Percentiles rank a stretch among this genome's conserved stretches.
These are phyloP conservation scores for Pseudopipra pipra DNA, from an alignment of 2,113 vertebrate species.

Conservation along the genomic window DNA sequence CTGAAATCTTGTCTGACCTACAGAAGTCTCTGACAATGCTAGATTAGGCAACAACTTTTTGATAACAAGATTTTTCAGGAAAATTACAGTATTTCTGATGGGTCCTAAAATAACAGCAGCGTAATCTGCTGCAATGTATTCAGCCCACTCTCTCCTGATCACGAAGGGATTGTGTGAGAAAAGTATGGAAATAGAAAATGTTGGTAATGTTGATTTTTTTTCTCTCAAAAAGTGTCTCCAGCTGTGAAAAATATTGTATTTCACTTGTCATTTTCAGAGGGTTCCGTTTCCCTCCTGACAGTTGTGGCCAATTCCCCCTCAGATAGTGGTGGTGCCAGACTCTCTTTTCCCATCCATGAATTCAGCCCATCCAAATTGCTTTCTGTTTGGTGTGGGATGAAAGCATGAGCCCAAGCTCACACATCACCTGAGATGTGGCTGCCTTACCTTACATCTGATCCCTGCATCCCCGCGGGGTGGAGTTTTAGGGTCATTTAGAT, in stretches of 20 bases:
- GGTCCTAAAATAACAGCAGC: conserved; percentile 15
- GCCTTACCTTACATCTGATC: not conserved
- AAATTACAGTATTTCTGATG: conserved; percentile 36
- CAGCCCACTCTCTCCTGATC: conserved; percentile 46
- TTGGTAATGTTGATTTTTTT: not conserved
- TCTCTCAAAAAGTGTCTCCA: not conserved
- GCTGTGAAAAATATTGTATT: conserved; percentile 24
- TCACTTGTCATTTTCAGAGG: not conserved
- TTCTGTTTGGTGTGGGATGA: not conserved
- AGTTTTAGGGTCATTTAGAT: not conserved
- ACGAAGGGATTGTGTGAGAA: not conserved
- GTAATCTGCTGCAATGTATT: not conserved
- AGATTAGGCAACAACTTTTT: conserved; percentile 22
- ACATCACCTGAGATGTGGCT: not conserved
- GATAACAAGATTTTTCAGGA: conserved; percentile 26
- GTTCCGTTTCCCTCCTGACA: not conserved
- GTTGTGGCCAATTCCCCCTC: not conserved
- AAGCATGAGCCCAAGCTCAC: not conserved
- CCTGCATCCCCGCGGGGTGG: not conserved
- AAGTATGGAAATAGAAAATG: conserved; percentile 37
- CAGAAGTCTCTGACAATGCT: not conserved
- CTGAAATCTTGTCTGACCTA: not conserved
- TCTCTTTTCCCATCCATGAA: not conserved
- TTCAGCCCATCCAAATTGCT: not conserved
- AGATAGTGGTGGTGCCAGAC: not conserved